Base-by-base conservation (phyloP, 2,113 vertebrate genomes). In the Amphiprion ocellaris region DNA sequence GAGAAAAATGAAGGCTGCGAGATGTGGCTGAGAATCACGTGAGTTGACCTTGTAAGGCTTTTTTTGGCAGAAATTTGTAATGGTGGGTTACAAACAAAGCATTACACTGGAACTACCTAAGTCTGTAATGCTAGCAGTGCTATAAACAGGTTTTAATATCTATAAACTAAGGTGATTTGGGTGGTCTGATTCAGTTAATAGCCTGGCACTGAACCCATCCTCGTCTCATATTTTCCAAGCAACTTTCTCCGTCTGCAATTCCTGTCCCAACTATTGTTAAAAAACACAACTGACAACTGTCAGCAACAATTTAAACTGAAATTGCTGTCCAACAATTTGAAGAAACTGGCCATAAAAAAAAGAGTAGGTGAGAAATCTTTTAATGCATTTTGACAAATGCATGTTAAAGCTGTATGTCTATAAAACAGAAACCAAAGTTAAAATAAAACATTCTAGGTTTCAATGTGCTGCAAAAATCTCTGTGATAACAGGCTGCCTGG, bases 121-220 rank as follows among this genome's bases (percentile, higher is more conserved):
- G n/a, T 23, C 10, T 26, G 11, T 21, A 7, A 30, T 9, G 15
- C 33, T 33, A 24, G 62, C 19, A 11, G 68, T 49, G 52, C 65
- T 70, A 21, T 71, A 70, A 71, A 82, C 39, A 37, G 44, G 16
- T 52, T 54, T 76, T 50, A 65, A 67, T 21, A 49, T 53, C 52
- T 47, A 69, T 55, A 72, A 24, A 65, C 12, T 14, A 11, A 23
- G 15, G 15, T n/a, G 30, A 49, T 68, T 41, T 80, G 64, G 69
- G 69, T 63, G 66, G 66, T 78, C 54, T 69, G 12, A 52, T 53
- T 77, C 23, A 70, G 21, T 77, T 77, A 69, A 74, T 44, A 56
- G 65, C 41, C 65, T 81, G 82, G 61, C 55, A 74, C 30, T 52
- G 21, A 49, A 66, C 12, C 46, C 14, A 63, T 47, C 69, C 21